A percentile compares a stretch with the other conserved stretches of the same genome.
Evolutionary conservation across 1,140 invertebrate species (phyloP).

Genomic region (Drosophila albomicans): DNA sequence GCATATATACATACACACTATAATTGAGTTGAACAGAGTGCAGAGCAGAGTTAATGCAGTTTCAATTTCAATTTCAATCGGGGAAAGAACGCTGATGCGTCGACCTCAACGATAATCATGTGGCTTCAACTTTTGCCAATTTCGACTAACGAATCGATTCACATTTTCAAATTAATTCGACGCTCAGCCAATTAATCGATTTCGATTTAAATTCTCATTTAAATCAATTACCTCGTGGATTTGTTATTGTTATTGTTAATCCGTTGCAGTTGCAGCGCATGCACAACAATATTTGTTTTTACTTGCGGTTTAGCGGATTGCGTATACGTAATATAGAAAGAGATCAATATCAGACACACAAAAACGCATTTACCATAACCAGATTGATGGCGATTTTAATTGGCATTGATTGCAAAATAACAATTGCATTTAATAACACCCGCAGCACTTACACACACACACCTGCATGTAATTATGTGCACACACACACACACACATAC

Average conservation of each 20-base stretch:
- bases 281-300: conserved; percentile 17
- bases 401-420: conserved; percentile 79
- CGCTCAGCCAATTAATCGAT: conserved; percentile 68
- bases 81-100: neutral
- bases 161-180: conserved; percentile 68
- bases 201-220: conserved; percentile 71
- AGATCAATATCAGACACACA: conserved; percentile 49
- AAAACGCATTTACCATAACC: conserved; percentile 67
- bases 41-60: conserved; percentile 64
- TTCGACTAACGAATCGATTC: conserved; percentile 25
- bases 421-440: conserved; percentile 69
- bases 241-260: conserved; percentile 40
- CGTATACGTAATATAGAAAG: conserved; percentile 39
- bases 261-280: conserved; percentile 26
- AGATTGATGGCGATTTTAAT: conserved; percentile 70
- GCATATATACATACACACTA: conserved; percentile 40
- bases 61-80: conserved; percentile 47
- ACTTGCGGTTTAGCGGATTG: conserved; percentile 31
- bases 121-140: conserved; percentile 11
- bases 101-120: neutral
- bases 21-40: conserved; percentile 60
- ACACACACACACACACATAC: neutral
- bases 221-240: conserved; percentile 62
- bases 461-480: conserved; percentile 13
- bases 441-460: conserved; percentile 8